Conservation (phyloP, 35 echinoderm and acorn worm genomes). For the Eucidaris tribuloides region DNA sequence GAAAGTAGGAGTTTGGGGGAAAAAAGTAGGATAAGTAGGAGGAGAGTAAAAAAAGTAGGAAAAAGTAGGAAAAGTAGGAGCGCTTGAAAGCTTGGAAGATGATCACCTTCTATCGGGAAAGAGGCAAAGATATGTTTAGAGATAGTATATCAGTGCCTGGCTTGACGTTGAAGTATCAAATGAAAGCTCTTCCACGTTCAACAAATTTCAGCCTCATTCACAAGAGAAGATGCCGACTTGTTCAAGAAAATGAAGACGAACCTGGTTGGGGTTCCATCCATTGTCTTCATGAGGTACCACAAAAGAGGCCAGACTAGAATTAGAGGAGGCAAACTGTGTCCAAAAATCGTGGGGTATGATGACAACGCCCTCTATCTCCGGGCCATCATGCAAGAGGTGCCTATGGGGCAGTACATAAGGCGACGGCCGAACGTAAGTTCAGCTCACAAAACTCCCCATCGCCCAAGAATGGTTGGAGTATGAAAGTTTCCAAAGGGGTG, state of each 20-base stretch:
- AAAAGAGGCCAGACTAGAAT: background rate
- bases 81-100: too few species aligned
- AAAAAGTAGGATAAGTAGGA: too few species aligned
- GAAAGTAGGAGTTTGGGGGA: too few species aligned
- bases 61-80: too few species aligned
- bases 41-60: too few species aligned
- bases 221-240: too few species aligned
- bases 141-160: too few species aligned
- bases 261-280: background rate
- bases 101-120: background rate
- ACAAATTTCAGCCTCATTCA: background rate
- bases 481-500: background rate
- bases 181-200: background rate
- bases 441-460: background rate
- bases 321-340: background rate
- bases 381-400: background rate
- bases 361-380: background rate
- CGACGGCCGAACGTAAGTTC: background rate
- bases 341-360: constrained; percentile 3
- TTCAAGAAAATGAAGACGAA: too few species aligned
- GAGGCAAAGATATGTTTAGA: constrained; percentile 19
- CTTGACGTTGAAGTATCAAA: constrained; percentile 35
- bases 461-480: constrained; percentile 11
- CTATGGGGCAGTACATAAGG: background rate
- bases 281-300: background rate